These are phyloP conservation scores for Agrilus mali DNA, from an alignment of 2,888 invertebrate species.

Conservation along the genomic window DNA sequence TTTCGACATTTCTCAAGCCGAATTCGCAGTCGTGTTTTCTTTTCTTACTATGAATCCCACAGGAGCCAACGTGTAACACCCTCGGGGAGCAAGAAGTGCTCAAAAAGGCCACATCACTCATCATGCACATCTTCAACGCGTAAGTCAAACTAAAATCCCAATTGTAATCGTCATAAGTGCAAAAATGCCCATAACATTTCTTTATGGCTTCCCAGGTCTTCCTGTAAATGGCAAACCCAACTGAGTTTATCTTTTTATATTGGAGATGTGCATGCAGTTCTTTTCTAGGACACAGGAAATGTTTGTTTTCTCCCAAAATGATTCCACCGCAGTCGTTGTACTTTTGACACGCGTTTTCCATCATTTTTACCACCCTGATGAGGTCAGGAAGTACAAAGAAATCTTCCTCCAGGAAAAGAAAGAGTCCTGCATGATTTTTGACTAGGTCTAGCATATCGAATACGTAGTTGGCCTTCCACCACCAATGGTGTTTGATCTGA, in stretches of 20 bases:
- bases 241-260: conserved; percentile 29
- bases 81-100: conserved; percentile 39
- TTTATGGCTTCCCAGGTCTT: conserved; percentile 40
- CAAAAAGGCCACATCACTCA: conserved; percentile 24
- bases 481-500: conserved; percentile 53
- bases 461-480: conserved; percentile 48
- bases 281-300: no score
- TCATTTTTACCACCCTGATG: conserved; percentile 35
- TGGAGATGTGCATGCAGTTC: no score
- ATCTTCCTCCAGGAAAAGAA: conserved; percentile 49
- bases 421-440: conserved; percentile 30
- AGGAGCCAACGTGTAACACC: conserved; percentile 47
- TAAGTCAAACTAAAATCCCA: conserved; percentile 50
- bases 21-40: no score
- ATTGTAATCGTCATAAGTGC: conserved; percentile 52
- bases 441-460: conserved; percentile 38
- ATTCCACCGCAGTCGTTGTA: neutral
- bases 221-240: conserved; percentile 50
- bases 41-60: no score
- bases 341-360: conserved; percentile 23
- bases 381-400: conserved; percentile 49
- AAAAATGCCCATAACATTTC: conserved; percentile 43
- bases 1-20: no score
- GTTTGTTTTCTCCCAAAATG: neutral
- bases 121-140: conserved; percentile 24